Evolutionary conservation across 64 coral and sea anemone genomes (phyloP).

Genomic region (Montipora sp.): DNA sequence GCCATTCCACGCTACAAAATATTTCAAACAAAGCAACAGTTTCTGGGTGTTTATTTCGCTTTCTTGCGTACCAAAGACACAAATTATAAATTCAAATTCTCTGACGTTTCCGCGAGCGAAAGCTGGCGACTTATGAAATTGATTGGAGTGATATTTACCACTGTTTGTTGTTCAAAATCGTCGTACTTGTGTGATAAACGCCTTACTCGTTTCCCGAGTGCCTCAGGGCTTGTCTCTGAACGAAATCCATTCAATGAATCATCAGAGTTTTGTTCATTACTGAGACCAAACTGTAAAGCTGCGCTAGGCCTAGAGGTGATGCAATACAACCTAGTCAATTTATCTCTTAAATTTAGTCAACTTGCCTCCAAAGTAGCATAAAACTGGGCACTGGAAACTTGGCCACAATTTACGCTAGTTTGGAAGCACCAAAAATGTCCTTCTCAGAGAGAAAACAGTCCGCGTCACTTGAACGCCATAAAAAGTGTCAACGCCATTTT

Average conservation of each 20-base stretch:
- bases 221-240: constrained; percentile 85
- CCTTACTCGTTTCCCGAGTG: constrained; percentile 98
- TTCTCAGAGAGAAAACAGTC: constrained; percentile 82
- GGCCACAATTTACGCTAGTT: constrained; percentile 71
- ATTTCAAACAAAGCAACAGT: constrained; percentile 53
- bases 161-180: constrained; percentile 98
- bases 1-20: constrained; percentile 94
- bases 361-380: constrained; percentile 64
- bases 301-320: constrained; percentile 94
- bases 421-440: constrained; percentile 30
- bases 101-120: constrained; percentile 19
- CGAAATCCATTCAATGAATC: constrained; percentile 96
- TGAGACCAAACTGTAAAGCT: constrained; percentile 94
- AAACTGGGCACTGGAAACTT: constrained; percentile 85
- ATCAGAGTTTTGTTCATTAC: constrained; percentile 85
- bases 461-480: constrained; percentile 86
- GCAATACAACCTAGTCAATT: constrained; percentile 98
- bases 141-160: constrained; percentile 89
- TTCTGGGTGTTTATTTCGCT: constrained; percentile 22
- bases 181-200: constrained; percentile 99
- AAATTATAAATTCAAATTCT: constrained; percentile 76
- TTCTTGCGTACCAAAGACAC: constrained; percentile 46
- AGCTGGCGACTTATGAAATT: constrained; percentile 52
- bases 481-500: constrained; percentile 86
- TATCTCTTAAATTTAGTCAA: constrained; percentile 63